Evolutionary conservation across 2,888 invertebrate species (phyloP).

Genomic region (Clistopyga incitator): DNA sequence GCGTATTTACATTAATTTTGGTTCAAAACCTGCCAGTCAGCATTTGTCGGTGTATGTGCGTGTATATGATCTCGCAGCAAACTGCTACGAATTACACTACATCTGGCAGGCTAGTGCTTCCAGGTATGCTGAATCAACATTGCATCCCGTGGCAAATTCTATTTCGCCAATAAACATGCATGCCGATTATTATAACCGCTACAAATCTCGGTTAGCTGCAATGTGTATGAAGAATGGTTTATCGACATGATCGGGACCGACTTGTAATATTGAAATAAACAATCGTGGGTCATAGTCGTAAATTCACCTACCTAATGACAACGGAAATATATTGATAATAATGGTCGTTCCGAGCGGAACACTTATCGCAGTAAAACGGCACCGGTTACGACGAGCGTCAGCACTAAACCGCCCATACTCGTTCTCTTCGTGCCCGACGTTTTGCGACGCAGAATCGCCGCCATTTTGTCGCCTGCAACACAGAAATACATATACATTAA

Average conservation of each 20-base stretch:
- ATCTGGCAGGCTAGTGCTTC: neutral
- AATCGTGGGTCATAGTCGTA: constrained; percentile 68
- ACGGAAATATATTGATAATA: constrained; percentile 79
- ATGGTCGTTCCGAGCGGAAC: constrained; percentile 76
- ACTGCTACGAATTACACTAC: constrained; percentile 22
- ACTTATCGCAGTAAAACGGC: constrained; percentile 81
- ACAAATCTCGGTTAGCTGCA: constrained; percentile 7
- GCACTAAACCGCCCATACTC: constrained; percentile 74
- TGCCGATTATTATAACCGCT: constrained; percentile 22
- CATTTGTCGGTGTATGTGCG: constrained; percentile 22
- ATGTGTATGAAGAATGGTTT: neutral
- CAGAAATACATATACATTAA: constrained; percentile 41
- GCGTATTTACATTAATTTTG: constrained; percentile 66
- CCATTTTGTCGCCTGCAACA: constrained; percentile 94
- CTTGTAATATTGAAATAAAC: constrained; percentile 53
- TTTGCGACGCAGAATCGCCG: constrained; percentile 94
- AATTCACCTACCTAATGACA: constrained; percentile 78
- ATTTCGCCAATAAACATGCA: constrained; percentile 27
- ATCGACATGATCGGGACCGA: constrained; percentile 33
- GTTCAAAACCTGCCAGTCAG: constrained; percentile 60
- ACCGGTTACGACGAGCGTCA: constrained; percentile 77
- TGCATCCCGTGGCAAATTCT: neutral
- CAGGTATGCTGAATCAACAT: neutral
- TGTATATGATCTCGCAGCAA: constrained; percentile 9
- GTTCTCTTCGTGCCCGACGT: constrained; percentile 82